A percentile compares a stretch with the other conserved stretches of the same genome.
Conservation (phyloP, 2,888 invertebrate genomes). For the Nemapogon koenigi region DNA sequence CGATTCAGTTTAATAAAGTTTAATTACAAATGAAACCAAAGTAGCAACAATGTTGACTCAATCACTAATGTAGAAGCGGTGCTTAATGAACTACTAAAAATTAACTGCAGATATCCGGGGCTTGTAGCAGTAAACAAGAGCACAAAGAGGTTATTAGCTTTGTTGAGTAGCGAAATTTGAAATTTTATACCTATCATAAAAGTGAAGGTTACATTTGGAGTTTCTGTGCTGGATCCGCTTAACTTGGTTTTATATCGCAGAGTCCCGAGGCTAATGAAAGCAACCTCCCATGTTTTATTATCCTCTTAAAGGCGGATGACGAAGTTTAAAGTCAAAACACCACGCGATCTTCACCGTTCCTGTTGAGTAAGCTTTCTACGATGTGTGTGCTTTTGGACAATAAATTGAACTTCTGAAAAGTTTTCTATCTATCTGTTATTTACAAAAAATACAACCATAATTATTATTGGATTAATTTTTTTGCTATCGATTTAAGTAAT, state of each 20-base stretch:
- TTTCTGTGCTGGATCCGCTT: slow-evolving; percentile 24
- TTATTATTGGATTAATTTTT: too few relatives aligned
- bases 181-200: slow-evolving; percentile 53
- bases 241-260: slow-evolving; percentile 39
- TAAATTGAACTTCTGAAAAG: too few relatives aligned
- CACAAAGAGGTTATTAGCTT: slow-evolving; percentile 21
- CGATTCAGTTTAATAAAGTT: neutral
- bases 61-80: too few relatives aligned
- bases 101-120: slow-evolving; percentile 1
- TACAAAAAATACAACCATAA: too few relatives aligned
- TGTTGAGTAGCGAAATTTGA: slow-evolving; percentile 43
- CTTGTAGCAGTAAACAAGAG: slow-evolving; percentile 23
- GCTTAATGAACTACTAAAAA: neutral
- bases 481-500: too few relatives aligned
- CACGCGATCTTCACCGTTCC: slow-evolving; percentile 21
- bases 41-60: too few relatives aligned
- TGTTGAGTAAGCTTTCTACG: too few relatives aligned
- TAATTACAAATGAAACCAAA: too few relatives aligned
- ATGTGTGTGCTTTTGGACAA: too few relatives aligned
- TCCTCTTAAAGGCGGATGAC: slow-evolving; percentile 34
- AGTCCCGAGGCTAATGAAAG: slow-evolving; percentile 41
- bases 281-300: slow-evolving; percentile 51
- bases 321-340: slow-evolving; percentile 21
- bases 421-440: too few relatives aligned
- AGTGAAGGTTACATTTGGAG: slow-evolving; percentile 41